Conservation (phyloP, 2,888 invertebrate genomes). For the Macaria notata region DNA sequence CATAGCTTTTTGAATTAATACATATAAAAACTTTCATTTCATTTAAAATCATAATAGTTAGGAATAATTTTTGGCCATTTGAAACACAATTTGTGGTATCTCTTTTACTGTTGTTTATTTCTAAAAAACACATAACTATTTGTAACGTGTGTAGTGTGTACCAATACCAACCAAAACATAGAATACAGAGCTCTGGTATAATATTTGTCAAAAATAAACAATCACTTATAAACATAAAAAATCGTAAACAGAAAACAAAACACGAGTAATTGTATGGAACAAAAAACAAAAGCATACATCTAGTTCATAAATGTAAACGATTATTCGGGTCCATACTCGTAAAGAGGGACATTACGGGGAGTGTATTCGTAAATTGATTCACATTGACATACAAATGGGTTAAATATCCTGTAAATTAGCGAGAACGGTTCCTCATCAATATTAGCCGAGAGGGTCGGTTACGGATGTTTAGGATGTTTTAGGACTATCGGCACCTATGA, state of each 20-base stretch:
- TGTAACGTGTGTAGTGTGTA: too few relatives aligned
- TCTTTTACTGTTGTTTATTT: too few relatives aligned
- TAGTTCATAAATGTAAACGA: constrained; percentile 17
- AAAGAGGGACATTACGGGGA: constrained; percentile 9
- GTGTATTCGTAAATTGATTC: constrained; percentile 13
- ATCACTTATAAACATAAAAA: too few relatives aligned
- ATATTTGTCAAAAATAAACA: too few relatives aligned
- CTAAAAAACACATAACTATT: too few relatives aligned
- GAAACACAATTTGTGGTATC: too few relatives aligned
- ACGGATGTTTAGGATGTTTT: constrained; percentile 2
- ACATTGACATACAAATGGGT: constrained; percentile 15
- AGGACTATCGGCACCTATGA: constrained; percentile 13
- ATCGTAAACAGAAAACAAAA: neutral
- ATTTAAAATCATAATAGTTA: too few relatives aligned
- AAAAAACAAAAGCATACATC: neutral
- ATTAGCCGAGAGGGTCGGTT: constrained; percentile 7
- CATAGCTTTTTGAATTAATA: too few relatives aligned
- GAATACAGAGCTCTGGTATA: too few relatives aligned
- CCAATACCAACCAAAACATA: too few relatives aligned
- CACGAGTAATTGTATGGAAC: neutral
- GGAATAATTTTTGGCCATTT: too few relatives aligned
- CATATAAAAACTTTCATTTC: too few relatives aligned
- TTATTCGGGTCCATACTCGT: constrained; percentile 9
- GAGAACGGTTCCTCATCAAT: constrained; percentile 12
- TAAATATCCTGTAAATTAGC: constrained; percentile 20